Base-by-base conservation (phyloP, 2,888 invertebrate species). In the Rotaria macrura region DNA sequence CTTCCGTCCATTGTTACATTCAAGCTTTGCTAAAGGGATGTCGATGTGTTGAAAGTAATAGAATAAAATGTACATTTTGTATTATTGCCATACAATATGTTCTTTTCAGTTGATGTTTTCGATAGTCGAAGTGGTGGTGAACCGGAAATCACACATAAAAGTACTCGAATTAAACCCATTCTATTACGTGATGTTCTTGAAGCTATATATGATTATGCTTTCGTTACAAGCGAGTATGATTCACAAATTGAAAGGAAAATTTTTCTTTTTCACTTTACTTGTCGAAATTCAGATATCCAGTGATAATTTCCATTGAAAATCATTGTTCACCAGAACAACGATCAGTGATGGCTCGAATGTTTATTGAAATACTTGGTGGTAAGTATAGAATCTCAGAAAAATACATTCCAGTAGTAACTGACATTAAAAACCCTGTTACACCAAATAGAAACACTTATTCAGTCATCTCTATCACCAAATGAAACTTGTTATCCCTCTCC, bases 251-350 rank as follows among this genome's bases (percentile, higher is more conserved):
- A n/a, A n/a, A n/a, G n/a, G n/a, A n/a, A n/a, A n/a, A n/a, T n/a
- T n/a, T n/a, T n/a, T n/a, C n/a, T n/a, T n/a, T n/a, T n/a, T n/a
- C n/a, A n/a, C n/a, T 25, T 1, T 43, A 40, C 40, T 43, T 4
- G 10, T 34, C 5, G 5, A 17, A 10, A 17, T 43, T 25, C 34
- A 79, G 79, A 43, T 79, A 43, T 43, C 84, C 84, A 34, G 20
- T 84, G 7, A 84, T 84, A 34, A 49, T 84, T 29, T 84, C 84
- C 23, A 84, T 84, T 23, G 84, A 84, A 54, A 84, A 84, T 84
- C 84, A 54, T 38, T 84, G 84, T 52, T 84, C 84, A 84, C 20
- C 52, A 20, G 23, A 29, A 34, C 34, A 84, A 17, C 47, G 54
- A 14, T 23, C 5, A 12, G 17, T 9, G 1, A 84, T 84, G 84